A percentile compares a stretch with the other conserved stretches of the same genome.
Conservation (phyloP, 2,797 vertebrate species). For the Harpagifer antarcticus region DNA sequence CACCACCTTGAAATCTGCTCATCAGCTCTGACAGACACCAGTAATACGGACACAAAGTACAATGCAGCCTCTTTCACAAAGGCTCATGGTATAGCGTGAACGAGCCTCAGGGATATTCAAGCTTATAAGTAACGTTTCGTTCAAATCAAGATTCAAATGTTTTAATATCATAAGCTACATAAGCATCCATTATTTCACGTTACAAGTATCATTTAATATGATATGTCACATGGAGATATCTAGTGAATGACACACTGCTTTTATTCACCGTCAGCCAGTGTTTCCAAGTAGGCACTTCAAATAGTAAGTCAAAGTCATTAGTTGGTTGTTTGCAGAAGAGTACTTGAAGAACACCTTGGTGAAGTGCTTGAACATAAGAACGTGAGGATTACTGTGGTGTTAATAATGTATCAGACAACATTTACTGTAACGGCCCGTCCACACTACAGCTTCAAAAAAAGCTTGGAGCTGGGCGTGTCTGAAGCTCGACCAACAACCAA, state of each 20-base stretch:
- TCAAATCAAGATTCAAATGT: background rate
- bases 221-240: background rate
- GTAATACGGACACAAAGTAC: background rate
- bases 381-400: background rate
- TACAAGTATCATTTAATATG: background rate
- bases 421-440: background rate
- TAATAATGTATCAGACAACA: conserved; percentile 12
- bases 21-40: conserved; percentile 54
- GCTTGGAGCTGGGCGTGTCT: too few relatives aligned
- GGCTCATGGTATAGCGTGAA: too few relatives aligned
- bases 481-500: too few relatives aligned
- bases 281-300: too few relatives aligned
- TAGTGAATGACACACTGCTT: background rate
- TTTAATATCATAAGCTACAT: too few relatives aligned
- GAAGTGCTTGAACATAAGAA: conserved; percentile 9
- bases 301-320: background rate
- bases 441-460: too few relatives aligned
- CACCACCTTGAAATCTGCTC: conserved; percentile 66
- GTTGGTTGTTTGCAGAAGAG: conserved; percentile 5
- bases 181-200: background rate
- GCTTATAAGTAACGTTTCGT: background rate
- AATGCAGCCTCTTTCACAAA: too few relatives aligned
- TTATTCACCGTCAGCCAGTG: too few relatives aligned
- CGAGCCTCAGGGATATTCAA: too few relatives aligned
- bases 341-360: conserved; percentile 9